A percentile compares a stretch with the other conserved stretches of the same genome.
Evolutionary conservation across 2,113 vertebrate genomes (phyloP).

Genomic region (Chelonoidis abingdonii): DNA sequence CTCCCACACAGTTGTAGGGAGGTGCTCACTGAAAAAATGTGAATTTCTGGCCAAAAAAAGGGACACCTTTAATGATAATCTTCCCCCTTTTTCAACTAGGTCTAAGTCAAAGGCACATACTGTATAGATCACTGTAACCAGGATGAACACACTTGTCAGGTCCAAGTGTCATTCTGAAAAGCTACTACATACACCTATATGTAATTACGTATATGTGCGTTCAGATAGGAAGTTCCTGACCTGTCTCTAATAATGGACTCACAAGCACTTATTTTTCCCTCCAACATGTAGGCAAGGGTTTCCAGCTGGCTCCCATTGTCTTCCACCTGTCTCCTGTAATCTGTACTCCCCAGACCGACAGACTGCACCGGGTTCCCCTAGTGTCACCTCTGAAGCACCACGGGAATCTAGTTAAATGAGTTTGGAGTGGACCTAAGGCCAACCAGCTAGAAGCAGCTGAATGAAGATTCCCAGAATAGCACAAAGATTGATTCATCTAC

Average conservation of each 20-base stretch:
- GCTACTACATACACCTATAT: not conserved
- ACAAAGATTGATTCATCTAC: not conserved
- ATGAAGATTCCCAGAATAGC: accelerated
- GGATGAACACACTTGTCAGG: not conserved
- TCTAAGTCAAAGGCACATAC: accelerated
- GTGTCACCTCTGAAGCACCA: not conserved
- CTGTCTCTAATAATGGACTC: not conserved
- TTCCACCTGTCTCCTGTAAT: not conserved
- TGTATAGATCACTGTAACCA: not conserved
- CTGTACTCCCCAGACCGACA: not conserved
- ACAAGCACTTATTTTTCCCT: not conserved
- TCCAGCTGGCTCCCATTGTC: not conserved
- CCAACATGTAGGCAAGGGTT: not conserved
- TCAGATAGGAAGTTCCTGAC: not conserved
- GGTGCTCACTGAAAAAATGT: not conserved
- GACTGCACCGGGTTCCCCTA: not conserved
- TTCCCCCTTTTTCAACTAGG: not conserved
- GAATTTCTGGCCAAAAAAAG: not conserved
- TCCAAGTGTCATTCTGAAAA: not conserved
- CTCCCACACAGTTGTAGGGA: not conserved
- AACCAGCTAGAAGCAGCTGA: not conserved
- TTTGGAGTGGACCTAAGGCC: not conserved
- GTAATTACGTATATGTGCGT: not conserved
- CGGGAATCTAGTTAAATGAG: not conserved
- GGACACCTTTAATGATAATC: accelerated